These are phyloP conservation scores for Engraulis encrasicolus DNA, from an alignment of 2,113 vertebrate species.

Conservation along the genomic window DNA sequence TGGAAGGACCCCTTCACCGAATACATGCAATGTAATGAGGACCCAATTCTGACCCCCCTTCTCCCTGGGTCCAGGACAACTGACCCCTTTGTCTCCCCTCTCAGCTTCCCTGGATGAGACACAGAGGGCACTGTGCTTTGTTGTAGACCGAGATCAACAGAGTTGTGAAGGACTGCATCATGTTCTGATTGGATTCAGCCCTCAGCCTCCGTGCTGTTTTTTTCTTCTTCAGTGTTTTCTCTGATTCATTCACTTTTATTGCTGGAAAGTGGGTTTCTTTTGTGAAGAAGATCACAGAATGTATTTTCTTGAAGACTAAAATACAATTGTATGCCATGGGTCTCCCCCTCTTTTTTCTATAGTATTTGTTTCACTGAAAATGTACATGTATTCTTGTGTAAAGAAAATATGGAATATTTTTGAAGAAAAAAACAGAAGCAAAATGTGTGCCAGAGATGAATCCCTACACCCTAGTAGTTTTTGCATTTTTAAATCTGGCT, in stretches of 20 bases:
- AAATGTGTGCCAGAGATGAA: slow-evolving; percentile 62
- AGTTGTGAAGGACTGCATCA: not conserved
- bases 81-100: too few relatives aligned
- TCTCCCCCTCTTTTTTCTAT: too few relatives aligned
- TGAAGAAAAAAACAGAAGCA: slow-evolving; percentile 37
- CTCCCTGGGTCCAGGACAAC: too few relatives aligned
- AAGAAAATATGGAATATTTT: slow-evolving; percentile 10
- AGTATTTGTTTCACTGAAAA: too few relatives aligned
- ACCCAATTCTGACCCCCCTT: too few relatives aligned
- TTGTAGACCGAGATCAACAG: not conserved
- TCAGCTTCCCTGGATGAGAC: too few relatives aligned
- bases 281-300: not conserved
- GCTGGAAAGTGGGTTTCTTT: not conserved
- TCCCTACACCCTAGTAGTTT: slow-evolving; percentile 57
- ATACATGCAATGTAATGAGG: too few relatives aligned
- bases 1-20: too few relatives aligned
- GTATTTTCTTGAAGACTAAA: too few relatives aligned
- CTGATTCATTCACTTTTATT: too few relatives aligned
- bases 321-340: too few relatives aligned
- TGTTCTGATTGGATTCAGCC: not conserved
- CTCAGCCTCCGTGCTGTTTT: not conserved
- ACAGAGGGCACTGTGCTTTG: not conserved
- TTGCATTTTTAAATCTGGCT: slow-evolving; percentile 66
- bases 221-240: too few relatives aligned
- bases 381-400: not conserved